Evolutionary conservation across 2,888 invertebrate genomes (phyloP).

Genomic region (Lasioglossum zephyrum): DNA sequence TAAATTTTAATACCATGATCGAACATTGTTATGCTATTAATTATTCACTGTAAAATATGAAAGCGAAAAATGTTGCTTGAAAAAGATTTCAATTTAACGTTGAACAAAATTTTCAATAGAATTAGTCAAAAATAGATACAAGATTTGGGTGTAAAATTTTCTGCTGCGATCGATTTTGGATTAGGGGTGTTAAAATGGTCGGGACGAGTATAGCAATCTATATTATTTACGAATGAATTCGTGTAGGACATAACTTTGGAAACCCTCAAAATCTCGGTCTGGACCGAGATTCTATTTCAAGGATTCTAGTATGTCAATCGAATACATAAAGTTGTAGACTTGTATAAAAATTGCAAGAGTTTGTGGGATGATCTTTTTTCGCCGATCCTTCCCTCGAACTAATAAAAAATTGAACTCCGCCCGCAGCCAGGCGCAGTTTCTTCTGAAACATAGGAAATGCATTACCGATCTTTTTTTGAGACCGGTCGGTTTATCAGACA

Average conservation of each 20-base stretch:
- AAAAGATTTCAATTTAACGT: neutral
- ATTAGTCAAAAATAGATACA: neutral
- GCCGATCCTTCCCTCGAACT: neutral
- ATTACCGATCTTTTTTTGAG: neutral
- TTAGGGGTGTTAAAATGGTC: neutral
- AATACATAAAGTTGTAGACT: neutral
- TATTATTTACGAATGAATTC: neutral
- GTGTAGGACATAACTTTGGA: neutral
- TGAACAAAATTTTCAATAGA: neutral
- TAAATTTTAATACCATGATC: neutral
- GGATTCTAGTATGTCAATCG: neutral
- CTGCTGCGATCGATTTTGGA: neutral
- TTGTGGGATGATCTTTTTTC: neutral
- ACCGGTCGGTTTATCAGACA: neutral
- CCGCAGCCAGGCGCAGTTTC: neutral
- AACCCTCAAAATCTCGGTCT: neutral
- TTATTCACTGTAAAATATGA: neutral
- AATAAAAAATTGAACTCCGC: slow-evolving; percentile 7
- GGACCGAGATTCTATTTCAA: neutral
- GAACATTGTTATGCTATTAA: neutral
- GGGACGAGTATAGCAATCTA: neutral
- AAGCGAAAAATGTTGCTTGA: neutral
- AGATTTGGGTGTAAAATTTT: neutral
- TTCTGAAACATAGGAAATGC: slow-evolving; percentile 10
- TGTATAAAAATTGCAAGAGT: neutral